Conservation (phyloP, 2,888 invertebrate genomes). For the Incurvaria masculella region DNA sequence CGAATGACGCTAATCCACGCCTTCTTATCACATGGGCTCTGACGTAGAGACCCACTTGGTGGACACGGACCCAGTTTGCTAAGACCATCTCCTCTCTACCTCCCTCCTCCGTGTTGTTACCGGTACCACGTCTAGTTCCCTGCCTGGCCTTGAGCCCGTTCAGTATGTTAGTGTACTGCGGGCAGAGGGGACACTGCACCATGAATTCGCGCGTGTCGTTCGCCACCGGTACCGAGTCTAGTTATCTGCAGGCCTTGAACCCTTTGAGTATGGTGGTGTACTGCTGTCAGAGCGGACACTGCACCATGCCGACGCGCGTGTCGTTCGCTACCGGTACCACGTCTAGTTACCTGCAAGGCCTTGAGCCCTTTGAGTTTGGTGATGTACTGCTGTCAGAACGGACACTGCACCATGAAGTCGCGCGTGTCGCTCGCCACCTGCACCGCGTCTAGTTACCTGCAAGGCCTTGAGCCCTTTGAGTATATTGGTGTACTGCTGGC, state of each 20-base stretch:
- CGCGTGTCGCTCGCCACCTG: conserved; percentile 61
- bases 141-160: conserved; percentile 71
- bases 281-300: conserved; percentile 64
- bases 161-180: conserved; percentile 67
- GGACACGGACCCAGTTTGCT: too few relatives aligned
- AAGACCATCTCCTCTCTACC: too few relatives aligned
- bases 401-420: conserved; percentile 68
- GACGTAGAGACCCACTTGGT: too few relatives aligned
- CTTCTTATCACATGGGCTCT: too few relatives aligned
- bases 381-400: conserved; percentile 63
- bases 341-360: conserved; percentile 65
- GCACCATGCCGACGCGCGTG: conserved; percentile 65
- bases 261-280: conserved; percentile 72
- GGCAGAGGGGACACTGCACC: conserved; percentile 65
- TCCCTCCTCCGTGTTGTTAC: too few relatives aligned
- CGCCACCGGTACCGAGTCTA: conserved; percentile 59
- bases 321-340: conserved; percentile 62
- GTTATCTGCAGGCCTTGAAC: conserved; percentile 67
- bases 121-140: too few relatives aligned
- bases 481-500: conserved; percentile 68
- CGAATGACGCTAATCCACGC: too few relatives aligned
- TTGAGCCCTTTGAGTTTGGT: conserved; percentile 74
- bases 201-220: conserved; percentile 66
- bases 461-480: conserved; percentile 70
- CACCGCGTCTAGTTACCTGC: conserved; percentile 61